phyloP scores from a whole-genome alignment of 2,797 vertebrate genomes.

The Micrastur ruficollis region DNA sequence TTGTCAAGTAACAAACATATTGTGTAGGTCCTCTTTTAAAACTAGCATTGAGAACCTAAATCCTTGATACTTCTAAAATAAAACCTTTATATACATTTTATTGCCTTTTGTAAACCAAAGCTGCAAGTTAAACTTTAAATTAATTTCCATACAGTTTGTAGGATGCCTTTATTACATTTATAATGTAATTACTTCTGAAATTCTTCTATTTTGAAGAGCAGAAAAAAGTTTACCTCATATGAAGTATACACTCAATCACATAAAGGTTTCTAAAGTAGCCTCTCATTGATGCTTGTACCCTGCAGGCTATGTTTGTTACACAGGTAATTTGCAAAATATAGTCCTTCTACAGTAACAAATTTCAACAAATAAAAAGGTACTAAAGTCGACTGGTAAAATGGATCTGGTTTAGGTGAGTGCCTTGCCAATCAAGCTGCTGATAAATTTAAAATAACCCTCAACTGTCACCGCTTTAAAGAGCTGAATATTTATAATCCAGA shows the following conservation, averaged over 20 bases:
- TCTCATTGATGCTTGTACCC: not conserved
- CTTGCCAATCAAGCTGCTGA: slow-evolving; percentile 4
- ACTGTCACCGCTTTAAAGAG: not conserved
- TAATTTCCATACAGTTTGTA: not conserved
- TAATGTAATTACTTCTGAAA: not conserved
- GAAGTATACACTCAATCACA: not conserved
- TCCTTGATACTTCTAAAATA: not conserved
- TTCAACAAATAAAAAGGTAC: not conserved
- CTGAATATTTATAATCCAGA: not conserved
- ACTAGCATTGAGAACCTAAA: not conserved
- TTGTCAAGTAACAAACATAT: fast-evolving
- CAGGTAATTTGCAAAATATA: not conserved
- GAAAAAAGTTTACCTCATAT: not conserved
- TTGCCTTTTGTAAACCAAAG: not conserved
- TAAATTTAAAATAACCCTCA: slow-evolving; percentile 1
- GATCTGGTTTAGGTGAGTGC: not conserved
- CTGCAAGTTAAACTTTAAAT: not conserved
- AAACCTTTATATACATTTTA: not conserved
- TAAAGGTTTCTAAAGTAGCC: not conserved
- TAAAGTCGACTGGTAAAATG: not conserved
- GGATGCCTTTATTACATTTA: not conserved
- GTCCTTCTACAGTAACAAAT: not conserved
- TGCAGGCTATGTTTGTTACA: not conserved
- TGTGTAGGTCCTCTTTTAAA: not conserved
- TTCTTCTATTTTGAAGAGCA: not conserved